Percentiles rank a stretch among this genome's conserved stretches.
These are phyloP conservation scores for Holothuria scabra DNA, from an alignment of 53 echinoderm and acorn worm species.

Conservation along the genomic window DNA sequence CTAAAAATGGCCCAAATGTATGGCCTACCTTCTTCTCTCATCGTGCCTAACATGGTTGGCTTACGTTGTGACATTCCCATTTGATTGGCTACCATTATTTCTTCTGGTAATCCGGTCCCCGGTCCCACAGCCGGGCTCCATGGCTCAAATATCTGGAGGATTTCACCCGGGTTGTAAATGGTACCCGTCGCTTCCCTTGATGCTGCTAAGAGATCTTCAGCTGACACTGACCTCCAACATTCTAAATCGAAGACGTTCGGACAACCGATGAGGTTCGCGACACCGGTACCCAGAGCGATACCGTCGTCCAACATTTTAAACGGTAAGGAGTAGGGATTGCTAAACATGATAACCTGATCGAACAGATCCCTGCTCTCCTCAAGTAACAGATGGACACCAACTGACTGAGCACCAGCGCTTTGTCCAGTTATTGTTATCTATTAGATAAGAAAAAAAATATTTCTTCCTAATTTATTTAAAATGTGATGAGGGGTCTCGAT, in stretches of 20 bases:
- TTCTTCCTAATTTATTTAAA: too few species aligned
- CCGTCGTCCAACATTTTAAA: too few species aligned
- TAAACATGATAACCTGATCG: too few species aligned
- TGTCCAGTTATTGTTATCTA: constrained; percentile 15
- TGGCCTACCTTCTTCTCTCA: neutral
- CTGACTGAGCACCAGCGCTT: constrained; percentile 1
- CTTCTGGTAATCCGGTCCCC: constrained; percentile 2
- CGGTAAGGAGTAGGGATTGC: too few species aligned
- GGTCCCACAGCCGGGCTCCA: constrained; percentile 47
- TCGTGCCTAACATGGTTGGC: constrained; percentile 20
- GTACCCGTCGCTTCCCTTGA: constrained; percentile 15
- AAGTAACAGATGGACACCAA: neutral
- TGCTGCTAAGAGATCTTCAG: constrained; percentile 36
- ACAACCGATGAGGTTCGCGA: too few species aligned
- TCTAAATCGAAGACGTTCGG: neutral
- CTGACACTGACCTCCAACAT: neutral
- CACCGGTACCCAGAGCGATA: too few species aligned
- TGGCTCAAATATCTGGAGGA: constrained; percentile 47
- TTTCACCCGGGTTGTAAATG: constrained; percentile 34
- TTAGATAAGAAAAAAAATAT: neutral
- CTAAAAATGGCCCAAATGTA: neutral
- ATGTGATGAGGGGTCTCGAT: too few species aligned
- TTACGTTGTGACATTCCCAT: neutral
- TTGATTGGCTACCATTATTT: constrained; percentile 21
- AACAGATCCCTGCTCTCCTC: neutral